Base-by-base conservation (phyloP, 1,140 invertebrate species). In the Drosophila saltans region DNA sequence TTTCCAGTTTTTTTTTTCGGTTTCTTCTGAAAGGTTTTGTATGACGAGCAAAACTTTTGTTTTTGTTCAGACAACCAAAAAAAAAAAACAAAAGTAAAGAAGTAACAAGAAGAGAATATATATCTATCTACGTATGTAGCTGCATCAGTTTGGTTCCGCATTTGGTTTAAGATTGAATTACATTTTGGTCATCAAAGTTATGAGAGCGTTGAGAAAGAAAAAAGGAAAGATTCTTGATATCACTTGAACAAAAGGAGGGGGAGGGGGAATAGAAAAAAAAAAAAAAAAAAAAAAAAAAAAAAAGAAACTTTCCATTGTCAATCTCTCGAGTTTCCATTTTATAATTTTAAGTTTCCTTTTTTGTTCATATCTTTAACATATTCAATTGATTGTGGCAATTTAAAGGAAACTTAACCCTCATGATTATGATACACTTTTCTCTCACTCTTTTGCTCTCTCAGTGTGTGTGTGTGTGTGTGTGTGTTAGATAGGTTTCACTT, bases 21-120 rank as follows among this genome's bases (percentile, higher is more conserved):
- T 36, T 36, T 36, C 33, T 68, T 26, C 58, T 40, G 36, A 56
- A 75, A 65, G 33, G 36, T 16, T 45, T 59, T 39, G 21, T 40
- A 58, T 39, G 26, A 36, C 4, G 7, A 41, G 26, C 26, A 26
- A 43, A 21, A 21, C 48, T 74, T 71, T 85, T 86, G 60, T 76
- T 60, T 66, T 43, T 73, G 69, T 11, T 60, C 24, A 73, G 72
- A 58, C 82, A 82, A 65, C 72, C 82, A 72, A 86, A 81, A 81
- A 65, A 10, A 52, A 9, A 52, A n/a, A 52, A 26, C 1, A 10
- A 26, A 11, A 24, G 8, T 16, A 52, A 10, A 52, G 6, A 36
- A 36, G 33, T 4, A 36, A 5, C 33, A 36, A 36, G 33, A 6
- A 36, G 33, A 36, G 33, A 36, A 36, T 36, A 36, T 36, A 36